Evolutionary conservation across 2,113 vertebrate species (phyloP).

Genomic region (Hemichromis elongatus): DNA sequence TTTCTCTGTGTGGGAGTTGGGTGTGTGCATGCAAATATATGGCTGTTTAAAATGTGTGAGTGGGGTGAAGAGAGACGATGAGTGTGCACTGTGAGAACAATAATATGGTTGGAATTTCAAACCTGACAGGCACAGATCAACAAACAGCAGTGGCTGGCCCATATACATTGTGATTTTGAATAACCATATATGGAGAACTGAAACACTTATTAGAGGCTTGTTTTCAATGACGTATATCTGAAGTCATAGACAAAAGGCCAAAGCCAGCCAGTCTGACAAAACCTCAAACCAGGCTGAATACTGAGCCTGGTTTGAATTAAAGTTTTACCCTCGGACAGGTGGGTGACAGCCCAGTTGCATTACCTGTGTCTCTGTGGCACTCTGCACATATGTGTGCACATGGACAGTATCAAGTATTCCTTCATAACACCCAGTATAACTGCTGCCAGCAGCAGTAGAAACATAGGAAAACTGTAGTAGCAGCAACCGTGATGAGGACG

Average conservation of each 20-base stretch:
- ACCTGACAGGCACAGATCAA: neutral
- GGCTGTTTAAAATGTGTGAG: neutral
- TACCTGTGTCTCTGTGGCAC: too few relatives aligned
- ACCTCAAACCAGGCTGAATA: neutral
- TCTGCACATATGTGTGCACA: too few relatives aligned
- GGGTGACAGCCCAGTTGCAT: neutral
- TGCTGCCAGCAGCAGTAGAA: neutral
- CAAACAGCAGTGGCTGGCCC: neutral
- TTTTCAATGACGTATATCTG: neutral
- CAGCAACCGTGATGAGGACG: neutral
- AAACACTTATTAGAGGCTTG: neutral
- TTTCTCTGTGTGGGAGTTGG: neutral
- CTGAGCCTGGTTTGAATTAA: neutral
- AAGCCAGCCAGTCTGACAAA: neutral
- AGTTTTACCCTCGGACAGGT: neutral
- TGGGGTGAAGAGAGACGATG: neutral
- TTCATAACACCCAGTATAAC: neutral
- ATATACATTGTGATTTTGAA: neutral
- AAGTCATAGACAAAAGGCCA: neutral
- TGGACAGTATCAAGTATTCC: accelerated
- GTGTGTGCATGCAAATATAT: neutral
- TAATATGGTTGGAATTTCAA: neutral
- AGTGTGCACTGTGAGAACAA: neutral
- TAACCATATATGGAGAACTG: neutral
- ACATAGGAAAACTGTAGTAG: neutral